Evolutionary conservation across 2,888 invertebrate genomes (phyloP).

Genomic region (Entomobrya proxima): DNA sequence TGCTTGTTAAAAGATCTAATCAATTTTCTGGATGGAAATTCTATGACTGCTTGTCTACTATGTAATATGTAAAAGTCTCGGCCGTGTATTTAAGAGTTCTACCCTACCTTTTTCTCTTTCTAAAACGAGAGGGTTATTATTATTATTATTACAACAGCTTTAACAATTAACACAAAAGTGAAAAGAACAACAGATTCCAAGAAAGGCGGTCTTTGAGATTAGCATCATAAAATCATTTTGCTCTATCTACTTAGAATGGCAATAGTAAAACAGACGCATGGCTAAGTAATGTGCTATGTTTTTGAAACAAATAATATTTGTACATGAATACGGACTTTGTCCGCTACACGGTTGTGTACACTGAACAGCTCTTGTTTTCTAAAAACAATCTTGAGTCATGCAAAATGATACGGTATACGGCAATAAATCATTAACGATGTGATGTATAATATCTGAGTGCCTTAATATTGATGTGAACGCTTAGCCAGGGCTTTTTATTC

Average conservation of each 20-base stretch:
- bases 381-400: too few relatives aligned
- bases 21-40: too few relatives aligned
- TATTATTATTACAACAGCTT: background rate
- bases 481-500: background rate
- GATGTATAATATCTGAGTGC: background rate
- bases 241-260: background rate
- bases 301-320: too few relatives aligned
- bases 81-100: background rate
- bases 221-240: slow-evolving; percentile 42
- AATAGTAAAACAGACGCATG: background rate
- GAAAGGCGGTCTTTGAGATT: slow-evolving; percentile 45
- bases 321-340: too few relatives aligned
- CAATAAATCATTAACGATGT: slow-evolving; percentile 55
- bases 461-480: slow-evolving; percentile 8
- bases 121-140: background rate
- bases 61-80: background rate
- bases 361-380: background rate
- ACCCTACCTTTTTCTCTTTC: background rate
- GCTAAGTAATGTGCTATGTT: background rate
- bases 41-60: too few relatives aligned
- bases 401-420: background rate
- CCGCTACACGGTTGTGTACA: too few relatives aligned
- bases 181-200: slow-evolving; percentile 24
- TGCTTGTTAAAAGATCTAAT: background rate
- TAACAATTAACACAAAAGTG: slow-evolving; percentile 39